Conservation (phyloP, 1,140 invertebrate genomes). For the Hycleus phaleratus region DNA sequence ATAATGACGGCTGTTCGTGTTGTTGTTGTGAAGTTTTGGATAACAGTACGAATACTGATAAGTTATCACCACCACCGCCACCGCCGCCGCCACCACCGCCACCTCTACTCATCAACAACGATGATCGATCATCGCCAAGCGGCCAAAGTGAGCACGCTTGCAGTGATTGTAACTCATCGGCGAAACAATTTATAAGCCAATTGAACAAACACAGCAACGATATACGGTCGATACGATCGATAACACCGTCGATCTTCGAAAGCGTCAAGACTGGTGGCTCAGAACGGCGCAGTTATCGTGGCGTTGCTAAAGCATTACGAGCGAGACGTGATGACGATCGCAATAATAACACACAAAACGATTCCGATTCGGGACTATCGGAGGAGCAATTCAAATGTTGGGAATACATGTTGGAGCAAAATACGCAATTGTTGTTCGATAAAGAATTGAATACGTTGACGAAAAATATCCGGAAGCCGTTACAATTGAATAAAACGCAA, state of each 20-base stretch:
- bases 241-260: constrained; percentile 36
- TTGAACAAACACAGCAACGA: constrained; percentile 33
- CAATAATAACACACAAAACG: constrained; percentile 41
- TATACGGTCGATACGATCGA: constrained; percentile 34
- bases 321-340: constrained; percentile 47
- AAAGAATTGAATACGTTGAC: constrained; percentile 76
- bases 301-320: constrained; percentile 47
- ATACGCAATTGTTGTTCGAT: constrained; percentile 79
- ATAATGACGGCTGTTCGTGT: constrained; percentile 40
- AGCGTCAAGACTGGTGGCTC: constrained; percentile 32
- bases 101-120: constrained; percentile 40
- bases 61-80: constrained; percentile 38
- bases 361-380: constrained; percentile 54
- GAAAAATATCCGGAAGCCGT: constrained; percentile 46
- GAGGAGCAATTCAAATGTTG: constrained; percentile 87
- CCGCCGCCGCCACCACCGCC: constrained; percentile 36
- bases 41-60: constrained; percentile 38
- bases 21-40: constrained; percentile 54
- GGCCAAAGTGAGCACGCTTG: constrained; percentile 70
- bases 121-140: constrained; percentile 70
- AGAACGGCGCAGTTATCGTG: constrained; percentile 48
- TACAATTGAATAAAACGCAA: constrained; percentile 43
- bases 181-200: constrained; percentile 39
- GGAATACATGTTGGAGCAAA: constrained; percentile 89
- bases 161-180: constrained; percentile 47